Evolutionary conservation across 1,140 invertebrate species (phyloP), one percentile per base, ranked within the genome.

Genomic region (Neodiprion fabricii): DNA sequence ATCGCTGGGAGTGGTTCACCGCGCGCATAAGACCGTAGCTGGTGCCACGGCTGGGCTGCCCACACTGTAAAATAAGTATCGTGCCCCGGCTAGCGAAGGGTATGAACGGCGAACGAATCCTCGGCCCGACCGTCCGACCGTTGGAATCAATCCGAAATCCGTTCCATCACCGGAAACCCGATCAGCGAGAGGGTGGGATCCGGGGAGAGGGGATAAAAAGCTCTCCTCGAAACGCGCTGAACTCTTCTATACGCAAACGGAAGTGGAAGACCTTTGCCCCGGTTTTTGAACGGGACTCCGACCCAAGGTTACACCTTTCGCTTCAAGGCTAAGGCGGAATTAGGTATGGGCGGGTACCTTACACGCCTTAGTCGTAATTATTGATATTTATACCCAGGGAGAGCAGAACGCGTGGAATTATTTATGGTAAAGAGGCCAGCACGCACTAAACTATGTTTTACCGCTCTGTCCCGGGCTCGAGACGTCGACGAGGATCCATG

Each of bases 401-500:
- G 73, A 74, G 73, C 66, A 75, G 67, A 69, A 67, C 71, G 68
- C 17, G 28, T 61, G 21, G 78, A 75, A 75, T 81, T 80, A 80
- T 80, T 80, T 80, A 81, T 68, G 76, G 71, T 65, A 78, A 78
- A 74, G 71, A 74, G 61, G 69, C 72, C 47, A 8, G 71, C 66
- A 66, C 23, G 72, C 74, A 77, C 75, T 78, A 79, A 80, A 79
- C 67, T 71, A 78, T 67, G 70, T 72, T 80, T 80, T 79, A 80
- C 75, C 70, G 70, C 78, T 40, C 28, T 72, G 70, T 23, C 76
- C 78, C 71, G 40, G 67, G 70, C 53, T 23, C 40, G 72, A 77
- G 53, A 61, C 53, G 53, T 12, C 71, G 9, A 75, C 28, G 14
- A 67, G n/a, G 47, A 74, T 72, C 76, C 65, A 14, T 21, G 72